Percentiles rank a stretch among this genome's conserved stretches.
Evolutionary conservation across 2,888 invertebrate genomes (phyloP).

Genomic region (Dicycla oo): DNA sequence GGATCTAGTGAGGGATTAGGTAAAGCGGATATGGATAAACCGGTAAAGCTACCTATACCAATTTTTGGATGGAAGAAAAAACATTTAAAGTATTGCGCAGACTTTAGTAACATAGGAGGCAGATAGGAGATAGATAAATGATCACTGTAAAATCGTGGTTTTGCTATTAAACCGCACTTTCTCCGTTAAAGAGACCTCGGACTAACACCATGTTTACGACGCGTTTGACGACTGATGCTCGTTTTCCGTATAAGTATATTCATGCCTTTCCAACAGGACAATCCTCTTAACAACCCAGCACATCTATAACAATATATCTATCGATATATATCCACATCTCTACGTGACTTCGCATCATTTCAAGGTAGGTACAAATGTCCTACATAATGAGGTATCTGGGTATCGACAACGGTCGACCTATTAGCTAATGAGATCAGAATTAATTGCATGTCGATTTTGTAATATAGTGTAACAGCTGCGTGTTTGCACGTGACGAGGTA

Average conservation of each 20-base stretch:
- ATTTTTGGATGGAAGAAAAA: background rate
- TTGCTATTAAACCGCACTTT: background rate
- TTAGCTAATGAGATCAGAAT: constrained; percentile 70
- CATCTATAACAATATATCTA: background rate
- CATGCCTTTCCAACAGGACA: background rate
- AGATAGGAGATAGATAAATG: background rate
- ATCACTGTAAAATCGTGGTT: background rate
- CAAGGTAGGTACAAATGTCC: constrained; percentile 30
- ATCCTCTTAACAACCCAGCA: background rate
- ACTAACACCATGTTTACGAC: background rate
- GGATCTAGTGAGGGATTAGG: constrained; percentile 18
- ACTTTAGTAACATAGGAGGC: too few species aligned
- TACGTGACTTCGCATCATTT: constrained; percentile 51
- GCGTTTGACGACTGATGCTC: background rate
- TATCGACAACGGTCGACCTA: constrained; percentile 59
- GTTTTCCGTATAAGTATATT: background rate
- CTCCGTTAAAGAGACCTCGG: background rate
- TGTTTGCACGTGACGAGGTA: constrained; percentile 26
- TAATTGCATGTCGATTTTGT: constrained; percentile 59
- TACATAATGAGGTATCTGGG: constrained; percentile 29
- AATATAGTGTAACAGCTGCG: constrained; percentile 40
- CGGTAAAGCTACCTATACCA: background rate
- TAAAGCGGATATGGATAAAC: background rate
- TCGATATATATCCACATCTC: constrained; percentile 7
- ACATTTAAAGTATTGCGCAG: background rate